These are phyloP conservation scores for Rhabditoides inermis DNA, from an alignment of 2,888 invertebrate species.

Conservation along the genomic window DNA sequence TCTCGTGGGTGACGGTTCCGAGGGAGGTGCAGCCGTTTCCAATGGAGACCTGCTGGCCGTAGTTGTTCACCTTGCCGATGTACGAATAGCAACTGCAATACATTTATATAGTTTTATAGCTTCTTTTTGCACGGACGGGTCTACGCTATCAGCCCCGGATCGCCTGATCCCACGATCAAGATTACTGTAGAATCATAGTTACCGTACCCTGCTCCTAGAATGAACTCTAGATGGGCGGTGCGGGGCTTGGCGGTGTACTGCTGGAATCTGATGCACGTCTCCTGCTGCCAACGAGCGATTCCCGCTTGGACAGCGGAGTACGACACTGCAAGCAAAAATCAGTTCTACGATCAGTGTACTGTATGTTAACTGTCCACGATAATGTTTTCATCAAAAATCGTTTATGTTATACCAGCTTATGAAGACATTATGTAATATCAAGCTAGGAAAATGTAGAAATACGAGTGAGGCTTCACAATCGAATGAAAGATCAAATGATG, in stretches of 20 bases:
- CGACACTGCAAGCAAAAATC: conserved; percentile 17
- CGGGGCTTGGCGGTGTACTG: conserved; percentile 11
- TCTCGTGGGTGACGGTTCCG: conserved; percentile 48
- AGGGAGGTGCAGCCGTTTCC: conserved; percentile 43
- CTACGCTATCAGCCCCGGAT: no score
- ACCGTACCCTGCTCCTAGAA: conserved; percentile 27
- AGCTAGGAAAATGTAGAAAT: no score
- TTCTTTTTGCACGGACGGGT: neutral
- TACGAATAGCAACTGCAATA: conserved; percentile 42
- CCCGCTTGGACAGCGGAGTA: conserved; percentile 31
- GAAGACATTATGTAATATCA: no score
- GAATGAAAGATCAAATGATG: no score
- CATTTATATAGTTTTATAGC: neutral
- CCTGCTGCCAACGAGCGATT: conserved; percentile 32
- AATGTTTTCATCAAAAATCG: neutral
- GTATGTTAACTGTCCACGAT: neutral
- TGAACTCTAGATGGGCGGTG: conserved; percentile 21
- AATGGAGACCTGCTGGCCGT: conserved; percentile 38
- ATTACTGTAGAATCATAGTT: neutral
- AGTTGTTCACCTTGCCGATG: conserved; percentile 24
- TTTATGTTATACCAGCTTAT: no score
- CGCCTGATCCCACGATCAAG: no score
- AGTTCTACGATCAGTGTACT: neutral
- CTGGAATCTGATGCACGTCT: conserved; percentile 40
- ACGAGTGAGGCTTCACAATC: no score